phyloP scores from a whole-genome alignment of 2,797 vertebrate genomes.

The Hipposideros larvatus region DNA sequence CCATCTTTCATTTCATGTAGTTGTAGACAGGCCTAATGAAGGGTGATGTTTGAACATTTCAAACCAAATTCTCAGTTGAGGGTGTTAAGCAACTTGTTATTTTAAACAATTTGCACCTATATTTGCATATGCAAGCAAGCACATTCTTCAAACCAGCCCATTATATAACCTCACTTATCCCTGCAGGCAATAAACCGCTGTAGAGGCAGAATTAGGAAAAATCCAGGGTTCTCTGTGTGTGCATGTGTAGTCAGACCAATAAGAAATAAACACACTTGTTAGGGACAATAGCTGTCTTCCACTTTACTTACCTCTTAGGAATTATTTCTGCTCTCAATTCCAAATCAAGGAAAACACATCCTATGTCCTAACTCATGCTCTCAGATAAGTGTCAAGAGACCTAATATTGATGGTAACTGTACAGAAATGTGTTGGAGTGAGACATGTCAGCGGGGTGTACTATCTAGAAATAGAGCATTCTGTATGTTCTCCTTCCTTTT shows the following conservation, averaged over 20 bases:
- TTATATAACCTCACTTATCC: constrained; percentile 74
- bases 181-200: constrained; percentile 68
- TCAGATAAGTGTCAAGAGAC: constrained; percentile 39
- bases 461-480: not conserved
- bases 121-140: constrained; percentile 75
- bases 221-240: constrained; percentile 45
- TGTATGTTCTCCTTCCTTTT: not conserved
- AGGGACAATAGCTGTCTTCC: constrained; percentile 60
- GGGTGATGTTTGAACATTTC: constrained; percentile 5
- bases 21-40: constrained; percentile 21
- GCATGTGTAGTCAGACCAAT: constrained; percentile 31
- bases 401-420: not conserved
- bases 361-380: constrained; percentile 8
- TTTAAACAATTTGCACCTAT: constrained; percentile 70
- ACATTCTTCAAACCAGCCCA: constrained; percentile 57
- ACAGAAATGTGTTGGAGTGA: not conserved
- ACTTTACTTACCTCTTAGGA: constrained; percentile 46
- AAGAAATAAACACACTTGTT: constrained; percentile 56
- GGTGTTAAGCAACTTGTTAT: constrained; percentile 78
- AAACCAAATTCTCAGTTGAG: constrained; percentile 50
- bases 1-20: not conserved
- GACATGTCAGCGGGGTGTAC: not conserved
- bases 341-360: constrained; percentile 65
- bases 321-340: constrained; percentile 70
- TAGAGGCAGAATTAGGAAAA: constrained; percentile 55